Base-by-base conservation (phyloP, 23 tunicate species). In the Phallusia fumigata region DNA sequence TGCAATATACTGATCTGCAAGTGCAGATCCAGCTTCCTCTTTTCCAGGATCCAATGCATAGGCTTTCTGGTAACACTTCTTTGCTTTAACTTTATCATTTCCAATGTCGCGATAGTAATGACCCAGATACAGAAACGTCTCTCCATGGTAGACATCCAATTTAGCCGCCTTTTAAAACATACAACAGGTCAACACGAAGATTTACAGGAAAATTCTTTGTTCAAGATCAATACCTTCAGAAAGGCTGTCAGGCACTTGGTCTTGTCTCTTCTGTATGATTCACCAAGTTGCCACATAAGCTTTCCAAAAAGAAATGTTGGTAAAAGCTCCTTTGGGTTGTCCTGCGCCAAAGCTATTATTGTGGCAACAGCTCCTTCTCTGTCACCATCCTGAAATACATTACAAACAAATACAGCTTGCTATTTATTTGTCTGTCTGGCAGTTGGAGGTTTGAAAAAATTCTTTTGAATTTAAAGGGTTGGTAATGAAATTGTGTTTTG, bases 11-110 rank as follows among this genome's bases (percentile, higher is more conserved):
- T 44, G 80, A 84, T 93, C 98, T 16, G 98, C 93, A 73, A 93
- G 78, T 19, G 90, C 84, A 0, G 85, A 33, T 21, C 91, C 93
- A 35, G 84, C 69, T 35, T 77, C 85, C 52, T 93, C 81, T 8
- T 72, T 65, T n/a, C 74, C 30, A 12, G 83, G 84, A 44, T 82
- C 87, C 19, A 93, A 80, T 18, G 22, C 35, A 69, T 84, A 78
- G 44, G 98, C 81, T 77, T 93, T 93, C 73, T 93, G 82, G 75
- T 78, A 93, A 81, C 93, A 93, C 64, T 85, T 79, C 31, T 49
- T 82, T 0, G 90, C 98, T 40, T 84, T 84, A 0, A 82, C 0
- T 8, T 19, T 13, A 72, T 88, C 85, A 12, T 77, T 65, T 77
- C 52, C 86, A 10, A 93, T 84, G 51, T 93, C 80, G 8, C 82